Conservation (phyloP, 2,113 vertebrate species). For the Globicephala melas region DNA sequence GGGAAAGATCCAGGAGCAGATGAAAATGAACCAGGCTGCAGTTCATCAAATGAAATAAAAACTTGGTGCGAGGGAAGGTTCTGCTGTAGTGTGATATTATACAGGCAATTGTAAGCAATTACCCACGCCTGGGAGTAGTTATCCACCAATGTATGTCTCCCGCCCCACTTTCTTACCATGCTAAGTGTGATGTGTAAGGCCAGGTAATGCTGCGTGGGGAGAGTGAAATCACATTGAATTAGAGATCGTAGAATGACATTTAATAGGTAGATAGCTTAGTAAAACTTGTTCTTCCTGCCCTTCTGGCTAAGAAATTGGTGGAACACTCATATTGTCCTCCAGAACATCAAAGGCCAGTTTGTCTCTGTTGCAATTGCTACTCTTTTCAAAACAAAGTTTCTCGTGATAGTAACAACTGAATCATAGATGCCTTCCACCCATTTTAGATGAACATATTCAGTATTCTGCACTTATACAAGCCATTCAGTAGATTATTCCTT, state of each 20-base stretch:
- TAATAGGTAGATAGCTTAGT: not conserved
- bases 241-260: not conserved
- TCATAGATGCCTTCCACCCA: not conserved
- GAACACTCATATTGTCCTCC: not conserved
- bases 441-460: not conserved
- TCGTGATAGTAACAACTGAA: not conserved
- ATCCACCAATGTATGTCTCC: accelerated
- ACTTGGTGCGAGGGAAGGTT: not conserved
- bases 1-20: not conserved
- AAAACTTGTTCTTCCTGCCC: not conserved
- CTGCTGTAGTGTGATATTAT: not conserved
- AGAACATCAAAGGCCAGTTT: not conserved
- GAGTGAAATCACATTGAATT: not conserved
- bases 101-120: not conserved
- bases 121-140: not conserved
- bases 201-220: not conserved
- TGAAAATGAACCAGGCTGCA: not conserved
- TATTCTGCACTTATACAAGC: not conserved
- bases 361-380: not conserved
- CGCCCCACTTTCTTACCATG: not conserved
- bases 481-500: not conserved
- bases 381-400: not conserved
- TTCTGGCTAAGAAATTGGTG: not conserved
- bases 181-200: not conserved
- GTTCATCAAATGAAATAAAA: not conserved